A percentile compares a stretch with the other conserved stretches of the same genome.
Conservation (phyloP, 2,888 invertebrate species). For the Drosophila testacea region DNA sequence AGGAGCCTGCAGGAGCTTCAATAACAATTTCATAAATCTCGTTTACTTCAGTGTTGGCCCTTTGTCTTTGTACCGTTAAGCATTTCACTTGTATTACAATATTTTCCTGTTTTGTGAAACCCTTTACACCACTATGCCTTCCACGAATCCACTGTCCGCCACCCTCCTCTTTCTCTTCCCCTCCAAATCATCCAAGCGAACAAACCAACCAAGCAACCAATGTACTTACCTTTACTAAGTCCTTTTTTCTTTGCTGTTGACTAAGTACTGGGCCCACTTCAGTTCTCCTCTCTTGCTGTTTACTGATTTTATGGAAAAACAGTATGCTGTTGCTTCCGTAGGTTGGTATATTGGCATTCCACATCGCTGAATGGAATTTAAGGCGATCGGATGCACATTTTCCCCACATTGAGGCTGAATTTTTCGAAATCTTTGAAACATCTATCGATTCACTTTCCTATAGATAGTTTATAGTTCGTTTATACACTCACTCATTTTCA, state of each 20-base stretch:
- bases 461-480: neutral
- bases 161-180: no score
- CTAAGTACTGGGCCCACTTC: slow-evolving; percentile 21
- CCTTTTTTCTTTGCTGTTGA: slow-evolving; percentile 13
- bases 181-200: neutral
- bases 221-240: slow-evolving; percentile 24
- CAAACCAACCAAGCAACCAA: slow-evolving; percentile 25
- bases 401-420: neutral
- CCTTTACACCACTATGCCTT: neutral
- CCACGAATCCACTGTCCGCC: neutral
- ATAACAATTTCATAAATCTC: slow-evolving; percentile 55
- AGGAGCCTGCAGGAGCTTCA: slow-evolving; percentile 4
- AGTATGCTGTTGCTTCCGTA: neutral
- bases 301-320: slow-evolving; percentile 13
- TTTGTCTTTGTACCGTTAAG: slow-evolving; percentile 46
- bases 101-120: slow-evolving; percentile 26
- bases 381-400: neutral
- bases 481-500: neutral
- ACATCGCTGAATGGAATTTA: slow-evolving; percentile 3
- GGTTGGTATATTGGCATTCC: slow-evolving; percentile 1
- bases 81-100: slow-evolving; percentile 51
- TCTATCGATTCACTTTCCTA: neutral
- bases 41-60: slow-evolving; percentile 36
- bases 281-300: slow-evolving; percentile 13
- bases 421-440: neutral